Conservation (phyloP, 2,888 invertebrate genomes). For the Nomada flava region DNA sequence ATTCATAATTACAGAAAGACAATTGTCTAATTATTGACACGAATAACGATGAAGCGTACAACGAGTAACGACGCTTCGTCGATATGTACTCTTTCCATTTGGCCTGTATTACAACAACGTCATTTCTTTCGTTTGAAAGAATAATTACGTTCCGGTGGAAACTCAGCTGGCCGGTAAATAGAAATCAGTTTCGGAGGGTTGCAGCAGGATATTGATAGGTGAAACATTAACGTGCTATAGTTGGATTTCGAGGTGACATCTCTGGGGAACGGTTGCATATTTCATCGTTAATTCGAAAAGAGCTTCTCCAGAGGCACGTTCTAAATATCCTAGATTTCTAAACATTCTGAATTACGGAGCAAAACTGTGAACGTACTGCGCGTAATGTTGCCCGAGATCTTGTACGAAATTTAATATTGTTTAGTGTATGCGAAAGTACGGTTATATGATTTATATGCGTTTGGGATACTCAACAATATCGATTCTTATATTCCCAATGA, state of each 20-base stretch:
- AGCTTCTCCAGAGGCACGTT: slow-evolving; percentile 53
- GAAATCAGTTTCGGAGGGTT: background rate
- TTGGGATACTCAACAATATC: background rate
- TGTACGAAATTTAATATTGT: background rate
- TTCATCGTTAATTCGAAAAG: slow-evolving; percentile 50
- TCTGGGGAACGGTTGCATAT: slow-evolving; percentile 59
- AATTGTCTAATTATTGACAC: background rate
- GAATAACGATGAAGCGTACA: background rate
- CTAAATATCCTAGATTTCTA: slow-evolving; percentile 41
- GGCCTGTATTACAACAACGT: background rate
- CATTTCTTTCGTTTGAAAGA: background rate
- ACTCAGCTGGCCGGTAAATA: background rate
- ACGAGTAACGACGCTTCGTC: background rate
- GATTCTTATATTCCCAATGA: background rate
- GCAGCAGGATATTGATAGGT: slow-evolving; percentile 34
- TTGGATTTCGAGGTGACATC: slow-evolving; percentile 52
- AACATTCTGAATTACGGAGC: background rate
- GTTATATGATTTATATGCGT: no score
- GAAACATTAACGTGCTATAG: slow-evolving; percentile 56
- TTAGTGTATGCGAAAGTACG: no score
- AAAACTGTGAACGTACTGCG: background rate
- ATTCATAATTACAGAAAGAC: background rate
- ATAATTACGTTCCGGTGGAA: background rate
- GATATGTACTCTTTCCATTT: background rate
- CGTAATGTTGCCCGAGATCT: background rate